Base-by-base conservation (phyloP, 1,140 invertebrate genomes). In the Nylanderia fulva region DNA sequence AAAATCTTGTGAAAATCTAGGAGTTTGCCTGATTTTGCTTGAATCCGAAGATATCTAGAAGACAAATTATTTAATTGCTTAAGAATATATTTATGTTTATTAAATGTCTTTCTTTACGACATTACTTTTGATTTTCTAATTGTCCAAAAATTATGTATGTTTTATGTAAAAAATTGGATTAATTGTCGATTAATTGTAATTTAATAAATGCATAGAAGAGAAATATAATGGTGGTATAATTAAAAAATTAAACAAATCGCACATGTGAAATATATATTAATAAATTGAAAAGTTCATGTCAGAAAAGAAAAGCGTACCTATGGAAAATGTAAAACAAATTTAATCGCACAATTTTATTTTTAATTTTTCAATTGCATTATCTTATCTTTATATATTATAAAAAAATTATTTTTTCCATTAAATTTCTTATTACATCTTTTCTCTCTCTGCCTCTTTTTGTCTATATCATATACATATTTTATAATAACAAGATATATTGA, bases 1-100 rank as follows among this genome's bases (percentile, higher is more conserved):
- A 94, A 42, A 95, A 95, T 88, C 87, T 95, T 39, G 90, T 95
- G 6, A 71, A 92, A 72, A 60, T 15, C n/a, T 36, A 66, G n/a
- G 29, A 52, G 0, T 52, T 39, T 27, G 18, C 39, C 5, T 29
- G 15, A 54, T 71, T 13, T 21, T 18, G 9, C 13, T n/a, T 36
- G 4, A 21, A 71, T 45, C 15, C 9, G 6, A 42, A 76, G n/a
- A 33, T 11, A 64, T 64, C 29, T 29, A 33, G 24, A 61, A n/a
- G 5, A 42, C 18, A 61, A 60, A 33, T 8, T 9, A 42, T 18
- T 33, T 24, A 75, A 11, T 4, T 15, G 18, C 36, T 60, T 60
- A 63, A 8, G 48, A 61, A 15, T n/a, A 52, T 4, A 27, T 54
- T 36, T 21, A 54, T 66, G 3, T 1, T 33, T 33, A 33, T 33